These are phyloP conservation scores for Arrhopalites spinosus DNA, from an alignment of 2,888 invertebrate genomes.

Conservation along the genomic window DNA sequence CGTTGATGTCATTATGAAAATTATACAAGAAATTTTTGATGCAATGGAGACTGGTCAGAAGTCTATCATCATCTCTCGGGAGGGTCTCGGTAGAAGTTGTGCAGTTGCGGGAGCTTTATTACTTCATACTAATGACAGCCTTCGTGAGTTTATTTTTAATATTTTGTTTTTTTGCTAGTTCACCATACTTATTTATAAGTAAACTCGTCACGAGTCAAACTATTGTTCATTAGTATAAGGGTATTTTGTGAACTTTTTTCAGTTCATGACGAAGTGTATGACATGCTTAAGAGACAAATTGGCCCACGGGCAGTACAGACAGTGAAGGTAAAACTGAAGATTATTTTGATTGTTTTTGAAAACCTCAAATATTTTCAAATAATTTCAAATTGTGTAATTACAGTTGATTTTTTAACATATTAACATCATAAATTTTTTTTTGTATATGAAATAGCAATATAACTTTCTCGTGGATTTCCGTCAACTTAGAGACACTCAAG, in stretches of 20 bases:
- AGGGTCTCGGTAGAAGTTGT: constrained; percentile 38
- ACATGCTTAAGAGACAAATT: constrained; percentile 24
- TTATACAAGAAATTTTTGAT: constrained; percentile 29
- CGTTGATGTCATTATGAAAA: constrained; percentile 29
- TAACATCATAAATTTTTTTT: background rate
- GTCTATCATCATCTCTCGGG: constrained; percentile 39
- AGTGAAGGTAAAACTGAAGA: constrained; percentile 34
- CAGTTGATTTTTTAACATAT: background rate
- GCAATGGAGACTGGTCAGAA: constrained; percentile 31
- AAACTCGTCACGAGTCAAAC: too few species aligned
- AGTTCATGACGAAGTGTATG: constrained; percentile 34
- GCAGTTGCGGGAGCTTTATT: constrained; percentile 32
- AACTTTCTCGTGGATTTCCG: constrained; percentile 40
- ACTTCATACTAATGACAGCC: constrained; percentile 34
- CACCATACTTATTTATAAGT: too few species aligned
- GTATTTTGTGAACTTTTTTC: background rate
- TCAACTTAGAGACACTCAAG: too few species aligned
- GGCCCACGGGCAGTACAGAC: constrained; percentile 38
- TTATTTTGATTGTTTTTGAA: too few species aligned
- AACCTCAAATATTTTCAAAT: too few species aligned
- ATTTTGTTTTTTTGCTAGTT: too few species aligned
- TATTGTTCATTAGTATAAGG: too few species aligned
- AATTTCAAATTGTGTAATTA: too few species aligned
- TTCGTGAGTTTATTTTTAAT: background rate
- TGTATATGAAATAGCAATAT: constrained; percentile 38